Conservation (phyloP, 1,140 invertebrate genomes). For the Leucophenga varia region DNA sequence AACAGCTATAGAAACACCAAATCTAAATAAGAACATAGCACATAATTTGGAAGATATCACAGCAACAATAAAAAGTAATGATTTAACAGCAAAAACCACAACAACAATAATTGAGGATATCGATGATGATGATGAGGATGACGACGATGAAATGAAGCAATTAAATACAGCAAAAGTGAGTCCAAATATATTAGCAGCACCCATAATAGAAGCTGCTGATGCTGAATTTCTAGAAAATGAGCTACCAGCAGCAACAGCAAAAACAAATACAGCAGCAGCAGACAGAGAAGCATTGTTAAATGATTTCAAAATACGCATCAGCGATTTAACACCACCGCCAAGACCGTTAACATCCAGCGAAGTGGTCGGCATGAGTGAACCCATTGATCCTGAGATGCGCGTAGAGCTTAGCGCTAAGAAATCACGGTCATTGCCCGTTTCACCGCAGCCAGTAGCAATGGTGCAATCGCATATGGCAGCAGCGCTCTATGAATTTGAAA, state of each 20-base stretch:
- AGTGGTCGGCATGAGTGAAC: conserved; percentile 37
- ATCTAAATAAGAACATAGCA: too few relatives aligned
- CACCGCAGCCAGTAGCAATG: conserved; percentile 34
- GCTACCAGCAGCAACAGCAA: too few relatives aligned
- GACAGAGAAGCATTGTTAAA: neutral
- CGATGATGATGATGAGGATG: neutral
- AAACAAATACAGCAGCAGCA: conserved; percentile 18
- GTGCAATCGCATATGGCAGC: conserved; percentile 29
- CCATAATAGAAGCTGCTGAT: too few relatives aligned
- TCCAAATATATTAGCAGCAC: too few relatives aligned
- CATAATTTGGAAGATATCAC: neutral
- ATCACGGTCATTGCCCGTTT: conserved; percentile 44
- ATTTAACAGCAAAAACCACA: neutral
- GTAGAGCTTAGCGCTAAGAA: conserved; percentile 37
- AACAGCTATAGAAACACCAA: conserved; percentile 6
- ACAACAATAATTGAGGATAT: neutral
- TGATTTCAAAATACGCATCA: too few relatives aligned
- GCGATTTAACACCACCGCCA: conserved; percentile 40
- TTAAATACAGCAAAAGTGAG: too few relatives aligned
- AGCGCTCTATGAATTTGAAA: conserved; percentile 39
- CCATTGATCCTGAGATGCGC: conserved; percentile 36
- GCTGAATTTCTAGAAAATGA: too few relatives aligned
- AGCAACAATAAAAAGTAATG: neutral
- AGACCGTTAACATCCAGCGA: conserved; percentile 47
- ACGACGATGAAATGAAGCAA: too few relatives aligned